Conservation (phyloP, 2,113 vertebrate genomes). For the Scomber scombrus region DNA sequence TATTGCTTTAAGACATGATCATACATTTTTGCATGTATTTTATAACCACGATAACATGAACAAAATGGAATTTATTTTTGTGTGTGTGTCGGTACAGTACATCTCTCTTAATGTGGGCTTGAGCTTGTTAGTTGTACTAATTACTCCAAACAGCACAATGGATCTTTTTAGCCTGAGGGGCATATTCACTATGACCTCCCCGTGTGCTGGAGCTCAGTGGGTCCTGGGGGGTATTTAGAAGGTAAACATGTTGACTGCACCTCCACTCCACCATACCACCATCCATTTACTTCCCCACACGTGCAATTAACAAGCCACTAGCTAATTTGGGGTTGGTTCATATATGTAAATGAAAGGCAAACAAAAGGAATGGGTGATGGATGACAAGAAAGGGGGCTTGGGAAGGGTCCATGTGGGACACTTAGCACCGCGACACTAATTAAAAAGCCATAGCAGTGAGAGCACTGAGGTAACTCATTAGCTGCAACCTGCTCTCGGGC, state of each 20-base stretch:
- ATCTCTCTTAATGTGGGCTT: conserved; percentile 57
- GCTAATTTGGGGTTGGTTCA: conserved; percentile 83
- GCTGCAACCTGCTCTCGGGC: conserved; percentile 68
- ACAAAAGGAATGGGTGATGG: conserved; percentile 83
- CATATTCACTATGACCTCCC: conserved; percentile 73
- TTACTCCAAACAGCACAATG: conserved; percentile 77
- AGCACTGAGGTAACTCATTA: conserved; percentile 84
- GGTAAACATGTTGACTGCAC: conserved; percentile 82
- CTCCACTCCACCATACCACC: conserved; percentile 51
- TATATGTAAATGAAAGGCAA: conserved; percentile 86
- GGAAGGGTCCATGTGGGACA: conserved; percentile 80
- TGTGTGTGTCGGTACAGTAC: conserved; percentile 22
- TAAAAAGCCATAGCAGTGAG: conserved; percentile 85
- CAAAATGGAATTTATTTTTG: conserved; percentile 35
- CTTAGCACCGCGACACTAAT: conserved; percentile 83
- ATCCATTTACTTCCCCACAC: conserved; percentile 80
- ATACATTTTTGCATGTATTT: not conserved
- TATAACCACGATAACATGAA: not conserved
- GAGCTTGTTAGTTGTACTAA: conserved; percentile 78
- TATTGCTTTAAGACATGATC: not conserved
- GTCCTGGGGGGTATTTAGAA: conserved; percentile 80
- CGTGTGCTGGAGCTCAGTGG: conserved; percentile 69
- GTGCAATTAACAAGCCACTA: conserved; percentile 82
- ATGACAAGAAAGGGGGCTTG: conserved; percentile 72
- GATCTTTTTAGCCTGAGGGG: conserved; percentile 68